Base-by-base conservation (phyloP, 2,888 invertebrate species). In the Spodoptera picta region DNA sequence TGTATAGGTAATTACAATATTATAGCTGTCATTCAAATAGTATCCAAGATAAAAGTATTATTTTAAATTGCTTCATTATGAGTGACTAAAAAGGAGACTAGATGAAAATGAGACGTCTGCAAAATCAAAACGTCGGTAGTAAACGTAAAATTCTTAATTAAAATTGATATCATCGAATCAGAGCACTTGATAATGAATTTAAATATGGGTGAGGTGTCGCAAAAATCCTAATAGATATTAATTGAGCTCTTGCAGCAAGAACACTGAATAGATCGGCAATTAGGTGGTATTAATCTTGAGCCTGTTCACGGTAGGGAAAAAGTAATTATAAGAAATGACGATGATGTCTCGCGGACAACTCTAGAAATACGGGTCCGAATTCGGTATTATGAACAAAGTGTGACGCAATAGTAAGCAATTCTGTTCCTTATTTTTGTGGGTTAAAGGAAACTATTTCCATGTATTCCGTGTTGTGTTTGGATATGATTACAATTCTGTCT, bases 291-390 rank as follows among this genome's bases (percentile, higher is more conserved):
- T 90, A 89, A 90, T 90, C 90, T 87, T 84, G 79, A 77, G 84
- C 77, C 82, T 81, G 75, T 79, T 80, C 83, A 79, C 70, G 80
- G 81, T 82, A 82, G 82, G 67, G 84, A 83, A 88, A 89, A 90
- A 88, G 86, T 87, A 90, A 92, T 92, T 91, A 91, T 87, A 90
- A 89, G 90, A 87, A 89, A 91, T 88, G 88, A 89, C 84, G 84
- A 83, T 88, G 90, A 89, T 86, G 87, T 85, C 87, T 87, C 80
- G 82, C 77, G 81, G 84, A 86, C 82, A 83, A 81, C 81, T 81
- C 81, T 71, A 82, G 84, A 83, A 87, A 87, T 87, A 83, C 68
- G 55, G 65, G 81, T 41, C 53, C 54, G 51, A 66, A 86, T 84
- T 88, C 82, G 43, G 70, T 83, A 44, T 83, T 41, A 41, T 10